Base-by-base conservation (phyloP, 2,113 vertebrate genomes). In the Lampris incognitus region DNA sequence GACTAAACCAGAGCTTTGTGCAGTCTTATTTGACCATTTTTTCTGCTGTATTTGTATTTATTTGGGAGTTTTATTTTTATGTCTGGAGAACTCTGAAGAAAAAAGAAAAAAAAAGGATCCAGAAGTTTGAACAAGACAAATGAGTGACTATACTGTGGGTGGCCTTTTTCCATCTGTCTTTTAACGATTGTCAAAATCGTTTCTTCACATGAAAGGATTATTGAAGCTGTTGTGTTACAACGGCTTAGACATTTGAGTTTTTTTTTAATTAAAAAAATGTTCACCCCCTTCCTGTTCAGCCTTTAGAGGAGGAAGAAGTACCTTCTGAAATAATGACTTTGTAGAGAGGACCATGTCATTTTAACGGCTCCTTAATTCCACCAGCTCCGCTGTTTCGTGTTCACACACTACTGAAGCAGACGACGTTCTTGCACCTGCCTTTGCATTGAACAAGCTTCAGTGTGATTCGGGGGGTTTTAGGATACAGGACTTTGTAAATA, bases 401-500 rank as follows among this genome's bases (percentile, higher is more conserved):
- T 85, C 78, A 75, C 88, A 87, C 85, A 91, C 87, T 91, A 92
- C 89, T 92, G 89, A 89, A 86, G 83, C 83, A 76, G 79, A 79
- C 48, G 68, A 83, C 79, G 74, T 51, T 92, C 72, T 69, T 81
- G 75, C 81, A 42, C 74, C 85, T 69, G 78, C 82, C 79, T 83
- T 76, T 72, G 74, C 79, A 58, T 87, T 70, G 78, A 81, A 83
- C 83, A 84, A 85, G 79, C 81, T 73, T 81, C 83, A 84, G 65
- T 85, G 71, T 79, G 74, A 88, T 91, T 93, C 91, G 94, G 91
- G 91, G 91, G 92, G 94, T 94, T 94, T 95, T 96, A 95, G 93
- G 89, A 92, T 93, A 94, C 92, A 91, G 94, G 94, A 96, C 95
- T 93, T 90, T 95, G 94, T 96, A 97, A 95, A 98, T 97, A 97